phyloP scores from a whole-genome alignment of 2,888 invertebrate species.

The Orchesellides sinensis region DNA sequence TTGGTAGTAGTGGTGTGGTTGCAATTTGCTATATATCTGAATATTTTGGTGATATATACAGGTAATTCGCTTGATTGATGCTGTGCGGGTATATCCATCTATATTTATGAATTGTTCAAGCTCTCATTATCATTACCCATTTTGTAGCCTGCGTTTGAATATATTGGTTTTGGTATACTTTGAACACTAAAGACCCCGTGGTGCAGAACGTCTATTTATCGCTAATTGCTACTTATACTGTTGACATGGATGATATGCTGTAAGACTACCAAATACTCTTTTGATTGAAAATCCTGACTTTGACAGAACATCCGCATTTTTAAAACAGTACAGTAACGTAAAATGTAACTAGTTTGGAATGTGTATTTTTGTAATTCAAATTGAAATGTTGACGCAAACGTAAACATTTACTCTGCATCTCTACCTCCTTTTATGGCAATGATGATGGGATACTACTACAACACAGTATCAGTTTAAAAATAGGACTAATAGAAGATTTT shows the following conservation, averaged over 20 bases:
- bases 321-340: background rate
- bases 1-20: constrained; percentile 64
- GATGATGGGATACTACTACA: too few relatives aligned
- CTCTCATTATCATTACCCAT: constrained; percentile 34
- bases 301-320: constrained; percentile 8
- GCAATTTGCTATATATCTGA: constrained; percentile 22
- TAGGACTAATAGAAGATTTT: too few relatives aligned
- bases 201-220: constrained; percentile 43
- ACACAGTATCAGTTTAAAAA: too few relatives aligned
- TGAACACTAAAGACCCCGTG: constrained; percentile 43
- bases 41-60: constrained; percentile 34
- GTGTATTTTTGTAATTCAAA: background rate
- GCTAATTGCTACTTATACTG: constrained; percentile 24
- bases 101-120: constrained; percentile 35
- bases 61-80: constrained; percentile 59
- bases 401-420: too few relatives aligned
- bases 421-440: too few relatives aligned
- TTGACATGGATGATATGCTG: constrained; percentile 9
- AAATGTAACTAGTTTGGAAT: constrained; percentile 1
- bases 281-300: constrained; percentile 26
- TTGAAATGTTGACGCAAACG: too few relatives aligned
- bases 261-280: constrained; percentile 6
- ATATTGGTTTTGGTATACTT: constrained; percentile 29
- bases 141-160: constrained; percentile 42
- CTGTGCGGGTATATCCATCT: constrained; percentile 39